These are phyloP conservation scores for Aplysia californica DNA, from an alignment of 1,140 invertebrate genomes.

Conservation along the genomic window DNA sequence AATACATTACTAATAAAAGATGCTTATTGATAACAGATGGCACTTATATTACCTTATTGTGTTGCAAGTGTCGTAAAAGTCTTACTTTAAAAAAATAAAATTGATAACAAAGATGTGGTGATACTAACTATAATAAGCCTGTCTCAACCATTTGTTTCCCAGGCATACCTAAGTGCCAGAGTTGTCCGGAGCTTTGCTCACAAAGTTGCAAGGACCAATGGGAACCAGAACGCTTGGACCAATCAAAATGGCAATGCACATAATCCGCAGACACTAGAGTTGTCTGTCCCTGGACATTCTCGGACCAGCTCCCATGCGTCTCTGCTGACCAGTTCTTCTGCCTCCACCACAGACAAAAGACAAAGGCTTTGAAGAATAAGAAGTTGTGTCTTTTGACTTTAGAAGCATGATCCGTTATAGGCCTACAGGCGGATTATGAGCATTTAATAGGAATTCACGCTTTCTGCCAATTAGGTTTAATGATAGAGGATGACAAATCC, in stretches of 20 bases:
- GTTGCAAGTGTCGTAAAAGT: too few species aligned
- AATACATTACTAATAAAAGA: not conserved
- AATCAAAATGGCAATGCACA: too few species aligned
- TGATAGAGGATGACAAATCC: too few species aligned
- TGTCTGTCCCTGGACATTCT: too few species aligned
- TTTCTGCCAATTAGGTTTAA: too few species aligned
- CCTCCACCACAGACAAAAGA: constrained; percentile 17
- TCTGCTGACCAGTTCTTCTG: constrained; percentile 37
- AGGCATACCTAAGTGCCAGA: constrained; percentile 52
- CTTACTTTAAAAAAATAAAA: too few species aligned
- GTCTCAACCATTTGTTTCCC: constrained; percentile 17
- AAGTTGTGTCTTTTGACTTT: too few species aligned
- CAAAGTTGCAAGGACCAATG: constrained; percentile 47
- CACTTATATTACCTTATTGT: too few species aligned
- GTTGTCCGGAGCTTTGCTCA: constrained; percentile 47
- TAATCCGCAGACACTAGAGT: too few species aligned
- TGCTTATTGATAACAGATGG: not conserved
- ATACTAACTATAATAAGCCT: not conserved
- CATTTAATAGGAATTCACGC: too few species aligned
- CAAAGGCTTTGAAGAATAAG: not conserved
- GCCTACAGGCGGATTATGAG: not conserved
- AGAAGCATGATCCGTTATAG: not conserved
- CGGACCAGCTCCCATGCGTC: constrained; percentile 32
- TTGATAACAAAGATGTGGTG: not conserved
- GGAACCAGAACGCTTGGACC: constrained; percentile 37